phyloP scores from a whole-genome alignment of 1,140 invertebrate genomes.

The Brachionus manjavacas region DNA sequence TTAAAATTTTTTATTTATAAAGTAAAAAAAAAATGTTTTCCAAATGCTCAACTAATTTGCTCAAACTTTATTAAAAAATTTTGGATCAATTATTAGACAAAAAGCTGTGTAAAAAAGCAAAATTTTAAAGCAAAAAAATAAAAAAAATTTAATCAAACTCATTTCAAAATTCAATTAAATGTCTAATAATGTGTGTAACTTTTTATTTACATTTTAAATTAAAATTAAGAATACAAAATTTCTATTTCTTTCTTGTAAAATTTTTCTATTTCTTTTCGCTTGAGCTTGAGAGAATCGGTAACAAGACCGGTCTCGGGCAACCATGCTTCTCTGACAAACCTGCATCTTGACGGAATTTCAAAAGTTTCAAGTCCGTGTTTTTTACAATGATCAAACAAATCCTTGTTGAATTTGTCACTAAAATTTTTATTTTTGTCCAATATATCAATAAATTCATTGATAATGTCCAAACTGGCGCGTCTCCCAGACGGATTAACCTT shows the following conservation, averaged over 20 bases:
- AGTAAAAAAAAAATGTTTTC: too few relatives aligned
- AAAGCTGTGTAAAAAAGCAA: too few relatives aligned
- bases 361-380: conserved; percentile 66
- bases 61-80: too few relatives aligned
- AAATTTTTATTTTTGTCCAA: not conserved
- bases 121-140: too few relatives aligned
- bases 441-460: conserved; percentile 40
- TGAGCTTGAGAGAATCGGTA: conserved; percentile 93
- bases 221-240: conserved; percentile 1
- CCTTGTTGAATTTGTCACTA: conserved; percentile 10
- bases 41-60: too few relatives aligned
- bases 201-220: not conserved
- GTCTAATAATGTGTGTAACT: too few relatives aligned
- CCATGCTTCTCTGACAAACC: conserved; percentile 83
- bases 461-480: conserved; percentile 4
- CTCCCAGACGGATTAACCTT: not conserved
- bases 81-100: too few relatives aligned
- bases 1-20: too few relatives aligned
- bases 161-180: too few relatives aligned
- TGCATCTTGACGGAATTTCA: conserved; percentile 85
- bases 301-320: conserved; percentile 89
- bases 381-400: conserved; percentile 33
- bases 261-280: conserved; percentile 60
- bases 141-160: not conserved
- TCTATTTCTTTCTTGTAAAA: conserved; percentile 39